Percentiles rank a stretch among this genome's conserved stretches.
phyloP scores from a whole-genome alignment of 2,113 vertebrate genomes.

The Centrocercus urophasianus region DNA sequence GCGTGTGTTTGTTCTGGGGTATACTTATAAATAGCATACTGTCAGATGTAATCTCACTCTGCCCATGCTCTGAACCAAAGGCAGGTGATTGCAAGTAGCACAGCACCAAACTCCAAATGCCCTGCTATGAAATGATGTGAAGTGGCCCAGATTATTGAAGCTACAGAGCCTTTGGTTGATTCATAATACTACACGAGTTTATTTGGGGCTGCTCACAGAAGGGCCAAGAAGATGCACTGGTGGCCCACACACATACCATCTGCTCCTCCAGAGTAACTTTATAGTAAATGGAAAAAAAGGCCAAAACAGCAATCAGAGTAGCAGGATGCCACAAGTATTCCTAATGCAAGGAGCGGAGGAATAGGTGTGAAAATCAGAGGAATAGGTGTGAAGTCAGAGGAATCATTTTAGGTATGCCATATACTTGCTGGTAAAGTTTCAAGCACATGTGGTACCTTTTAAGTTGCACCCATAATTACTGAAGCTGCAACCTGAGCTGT shows the following conservation, averaged over 20 bases:
- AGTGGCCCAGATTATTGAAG: neutral
- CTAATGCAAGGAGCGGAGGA: neutral
- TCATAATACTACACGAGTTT: neutral
- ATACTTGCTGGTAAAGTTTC: neutral
- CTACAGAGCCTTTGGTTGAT: neutral
- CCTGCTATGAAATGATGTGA: neutral
- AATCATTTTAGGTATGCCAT: neutral
- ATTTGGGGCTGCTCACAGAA: neutral
- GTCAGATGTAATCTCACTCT: slow-evolving; percentile 33
- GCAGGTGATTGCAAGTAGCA: neutral
- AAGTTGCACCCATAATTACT: neutral
- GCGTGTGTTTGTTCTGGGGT: neutral
- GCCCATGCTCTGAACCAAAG: slow-evolving; percentile 1
- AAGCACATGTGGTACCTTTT: neutral
- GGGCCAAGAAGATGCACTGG: neutral
- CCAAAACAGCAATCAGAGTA: neutral
- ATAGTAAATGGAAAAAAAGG: neutral
- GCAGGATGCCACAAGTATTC: neutral
- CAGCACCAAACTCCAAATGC: neutral
- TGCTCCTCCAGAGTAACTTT: neutral
- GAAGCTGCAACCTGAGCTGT: neutral
- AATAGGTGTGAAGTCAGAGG: neutral
- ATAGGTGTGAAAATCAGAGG: neutral
- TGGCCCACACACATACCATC: neutral
- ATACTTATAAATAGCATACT: slow-evolving; percentile 52